Base-by-base conservation (phyloP, 2,888 invertebrate species). In the Tipula unca region DNA sequence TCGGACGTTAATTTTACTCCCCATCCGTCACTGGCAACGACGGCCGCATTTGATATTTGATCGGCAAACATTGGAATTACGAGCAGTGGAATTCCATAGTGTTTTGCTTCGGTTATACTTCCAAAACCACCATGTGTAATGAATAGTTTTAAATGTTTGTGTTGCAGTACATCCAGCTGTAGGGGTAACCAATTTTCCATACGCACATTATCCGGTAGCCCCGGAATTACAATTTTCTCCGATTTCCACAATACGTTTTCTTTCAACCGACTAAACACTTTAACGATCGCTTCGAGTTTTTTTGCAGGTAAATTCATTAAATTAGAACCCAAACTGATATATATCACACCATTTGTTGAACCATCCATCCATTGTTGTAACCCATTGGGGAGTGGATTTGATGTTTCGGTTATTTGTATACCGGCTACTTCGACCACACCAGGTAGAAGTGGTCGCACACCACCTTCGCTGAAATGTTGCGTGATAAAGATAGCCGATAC, bases 241-340 rank as follows among this genome's bases (percentile, higher is more conserved):
- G 91, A 92, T 88, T 92, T 92, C 92, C 92, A 92, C 1, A 93
- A 86, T 14, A 93, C 91, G 84, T 90, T 90, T 87, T 92, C 91
- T 86, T 91, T 91, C 0, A 92, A 87, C 86, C 89, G 88, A 3
- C 90, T 88, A 86, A 93, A 92, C 0, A 91, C 91, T 6, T 90
- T 89, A 13, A 39, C 29, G 29, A 39, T 39, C 2, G 3, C 48
- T 10, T 42, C 14, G 1, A 85, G 36, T 39, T 42, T 36, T 1
- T 88, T 88, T 1, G 84, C 1, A 0, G 89, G 89, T 29, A 91
- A 85, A 69, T 87, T 85, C 84, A 88, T 89, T 5, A 91, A 29
- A 85, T 90, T 90, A 1, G 91, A 90, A 10, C 92, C 92, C 89
- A 93, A 89, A 0, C 92, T 91, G 86, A 92, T 92, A 87, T 91